These are phyloP conservation scores for Gandaritis pyraliata DNA, from an alignment of 2,888 invertebrate genomes.

Conservation along the genomic window DNA sequence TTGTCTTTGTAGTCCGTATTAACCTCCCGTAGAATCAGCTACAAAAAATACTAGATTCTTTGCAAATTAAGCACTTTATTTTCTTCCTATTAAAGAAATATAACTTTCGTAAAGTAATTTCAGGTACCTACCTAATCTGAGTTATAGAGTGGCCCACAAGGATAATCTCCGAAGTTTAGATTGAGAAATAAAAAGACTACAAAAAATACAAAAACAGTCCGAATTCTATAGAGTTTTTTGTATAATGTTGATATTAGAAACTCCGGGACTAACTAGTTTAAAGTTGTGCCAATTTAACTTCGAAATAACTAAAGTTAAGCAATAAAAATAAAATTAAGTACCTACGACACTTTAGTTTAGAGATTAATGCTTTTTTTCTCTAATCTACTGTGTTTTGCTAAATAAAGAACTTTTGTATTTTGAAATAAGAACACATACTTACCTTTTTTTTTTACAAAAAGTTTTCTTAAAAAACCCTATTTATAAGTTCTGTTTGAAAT, in stretches of 20 bases:
- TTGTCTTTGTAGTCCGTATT: not conserved
- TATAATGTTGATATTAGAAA: conserved; percentile 42
- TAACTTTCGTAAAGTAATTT: conserved; percentile 28
- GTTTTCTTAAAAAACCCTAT: not conserved
- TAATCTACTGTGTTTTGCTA: too few species aligned
- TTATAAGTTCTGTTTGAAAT: conserved; percentile 14
- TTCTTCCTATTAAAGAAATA: conserved; percentile 4
- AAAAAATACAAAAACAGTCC: conserved; percentile 29
- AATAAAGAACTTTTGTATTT: too few species aligned
- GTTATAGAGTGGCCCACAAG: conserved; percentile 21
- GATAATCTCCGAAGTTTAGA: conserved; percentile 35
- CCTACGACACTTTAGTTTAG: conserved; percentile 4
- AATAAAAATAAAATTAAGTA: conserved; percentile 13
- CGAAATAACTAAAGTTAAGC: conserved; percentile 60
- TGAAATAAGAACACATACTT: too few species aligned
- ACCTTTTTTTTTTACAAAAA: not conserved
- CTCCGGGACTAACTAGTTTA: conserved; percentile 55
- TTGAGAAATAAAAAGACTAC: conserved; percentile 40
- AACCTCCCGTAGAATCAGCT: not conserved
- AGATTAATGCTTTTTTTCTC: too few species aligned
- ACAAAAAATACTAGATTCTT: conserved; percentile 5
- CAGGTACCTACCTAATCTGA: conserved; percentile 31
- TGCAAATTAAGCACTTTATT: conserved; percentile 18
- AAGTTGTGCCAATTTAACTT: conserved; percentile 71
- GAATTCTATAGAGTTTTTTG: conserved; percentile 28